Conservation (phyloP, 2,888 invertebrate genomes). For the Platycheirus rosarum region DNA sequence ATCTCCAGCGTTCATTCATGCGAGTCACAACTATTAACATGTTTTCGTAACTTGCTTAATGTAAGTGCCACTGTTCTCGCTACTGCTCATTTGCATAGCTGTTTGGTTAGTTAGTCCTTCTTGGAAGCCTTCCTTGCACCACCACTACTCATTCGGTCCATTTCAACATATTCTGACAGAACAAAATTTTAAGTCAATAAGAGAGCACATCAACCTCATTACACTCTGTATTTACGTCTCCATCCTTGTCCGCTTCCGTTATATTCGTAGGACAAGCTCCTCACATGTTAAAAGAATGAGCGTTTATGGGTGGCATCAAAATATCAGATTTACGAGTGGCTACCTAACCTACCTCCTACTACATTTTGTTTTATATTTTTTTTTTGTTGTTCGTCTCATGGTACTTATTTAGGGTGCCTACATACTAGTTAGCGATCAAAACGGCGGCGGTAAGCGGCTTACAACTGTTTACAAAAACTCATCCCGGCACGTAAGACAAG, state of each 20-base stretch:
- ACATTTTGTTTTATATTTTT: too few species aligned
- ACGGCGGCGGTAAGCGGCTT: too few species aligned
- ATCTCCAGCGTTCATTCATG: conserved; percentile 61
- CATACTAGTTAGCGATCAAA: too few species aligned
- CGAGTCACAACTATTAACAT: conserved; percentile 69
- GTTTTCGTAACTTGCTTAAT: conserved; percentile 69
- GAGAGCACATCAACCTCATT: conserved; percentile 70
- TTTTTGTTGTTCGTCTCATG: conserved; percentile 21
- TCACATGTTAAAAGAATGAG: conserved; percentile 58
- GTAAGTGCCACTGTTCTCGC: conserved; percentile 62
- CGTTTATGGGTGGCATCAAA: conserved; percentile 72
- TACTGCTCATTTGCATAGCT: conserved; percentile 68
- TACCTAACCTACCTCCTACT: conserved; percentile 20
- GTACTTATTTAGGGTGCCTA: too few species aligned
- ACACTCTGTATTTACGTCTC: too few species aligned
- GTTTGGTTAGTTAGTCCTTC: conserved; percentile 69
- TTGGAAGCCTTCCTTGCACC: conserved; percentile 17
- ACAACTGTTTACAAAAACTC: too few species aligned
- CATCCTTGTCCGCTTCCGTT: neutral
- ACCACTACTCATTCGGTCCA: neutral
- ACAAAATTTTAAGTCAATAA: conserved; percentile 69
- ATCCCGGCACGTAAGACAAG: too few species aligned
- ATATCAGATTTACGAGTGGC: conserved; percentile 57
- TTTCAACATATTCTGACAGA: conserved; percentile 24
- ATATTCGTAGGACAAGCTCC: conserved; percentile 31